Percentiles rank a stretch among this genome's conserved stretches.
Evolutionary conservation across 1,140 invertebrate genomes (phyloP).

Genomic region (Polypedilum pembai): DNA sequence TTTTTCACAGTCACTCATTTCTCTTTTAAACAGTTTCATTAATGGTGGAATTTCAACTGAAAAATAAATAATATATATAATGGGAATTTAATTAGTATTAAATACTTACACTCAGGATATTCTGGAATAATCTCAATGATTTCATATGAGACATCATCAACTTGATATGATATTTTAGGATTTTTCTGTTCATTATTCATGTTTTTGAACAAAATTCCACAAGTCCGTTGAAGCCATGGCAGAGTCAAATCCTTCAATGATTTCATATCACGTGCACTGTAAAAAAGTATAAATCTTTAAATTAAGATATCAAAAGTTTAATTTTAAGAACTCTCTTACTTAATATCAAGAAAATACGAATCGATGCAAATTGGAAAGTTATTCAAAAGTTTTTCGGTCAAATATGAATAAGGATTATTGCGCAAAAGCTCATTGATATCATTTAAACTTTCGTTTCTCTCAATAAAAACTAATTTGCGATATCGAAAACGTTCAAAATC

Average conservation of each 20-base stretch:
- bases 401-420: neutral
- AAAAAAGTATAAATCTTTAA: too few relatives aligned
- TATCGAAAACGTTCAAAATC: neutral
- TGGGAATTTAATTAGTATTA: too few relatives aligned
- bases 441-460: neutral
- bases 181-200: neutral
- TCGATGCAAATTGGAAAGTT: neutral
- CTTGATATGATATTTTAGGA: neutral
- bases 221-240: neutral
- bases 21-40: neutral
- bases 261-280: neutral
- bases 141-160: neutral
- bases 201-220: neutral
- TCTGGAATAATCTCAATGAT: neutral
- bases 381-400: neutral
- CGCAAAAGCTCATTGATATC: neutral
- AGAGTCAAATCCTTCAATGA: neutral
- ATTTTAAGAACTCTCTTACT: too few relatives aligned
- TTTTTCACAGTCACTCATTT: neutral
- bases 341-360: neutral
- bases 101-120: neutral
- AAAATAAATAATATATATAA: too few relatives aligned
- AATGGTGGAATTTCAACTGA: neutral
- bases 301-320: too few relatives aligned
- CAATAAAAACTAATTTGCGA: neutral